Base-by-base conservation (phyloP, 1,140 invertebrate species). In the Chrysopa pallens region DNA sequence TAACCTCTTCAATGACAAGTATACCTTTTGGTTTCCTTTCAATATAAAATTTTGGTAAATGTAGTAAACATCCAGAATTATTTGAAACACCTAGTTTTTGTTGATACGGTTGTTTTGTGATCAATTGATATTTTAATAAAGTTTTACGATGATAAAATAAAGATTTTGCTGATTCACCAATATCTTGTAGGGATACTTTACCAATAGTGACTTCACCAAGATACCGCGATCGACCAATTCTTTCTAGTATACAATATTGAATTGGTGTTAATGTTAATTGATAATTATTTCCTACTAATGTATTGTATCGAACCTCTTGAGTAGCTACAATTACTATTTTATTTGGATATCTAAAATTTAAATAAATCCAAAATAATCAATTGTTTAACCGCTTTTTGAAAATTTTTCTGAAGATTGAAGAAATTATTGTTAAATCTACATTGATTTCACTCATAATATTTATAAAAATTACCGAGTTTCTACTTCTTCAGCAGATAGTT, bases 171-270 rank as follows among this genome's bases (percentile, higher is more conserved):
- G 76, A 70, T 46, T 72, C 66, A 14, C 63, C 65, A 17, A 75
- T 52, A 9, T 61, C 46, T 33, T 57, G 43, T 36, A 79, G 55
- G 46, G 74, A 72, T 15, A 63, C 56, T 48, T 72, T 72, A 31
- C 81, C 82, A 29, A 72, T 66, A 11, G 80, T 83, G 6, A 78
- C 62, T 58, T 82, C 79, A 0, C 84, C 84, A 49, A 72, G 67
- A 42, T 72, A 67, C 12, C 84, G 65, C 14, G 74, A 60, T 47
- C 82, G 67, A n/a, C 80, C 85, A 43, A 90, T 74, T 52, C 74
- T 60, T 63, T 90, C 86, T 27, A 86, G 57, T 15, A 88, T 64
- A 48, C 76, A 77, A 53, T 84, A 90, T 47, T 76, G 73, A 7
- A 68, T 58, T n/a, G 73, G 71, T 52, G 69, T 67, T 29, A 59